These are phyloP conservation scores for Ladona fulva DNA, from an alignment of 1,140 invertebrate species.

Conservation along the genomic window DNA sequence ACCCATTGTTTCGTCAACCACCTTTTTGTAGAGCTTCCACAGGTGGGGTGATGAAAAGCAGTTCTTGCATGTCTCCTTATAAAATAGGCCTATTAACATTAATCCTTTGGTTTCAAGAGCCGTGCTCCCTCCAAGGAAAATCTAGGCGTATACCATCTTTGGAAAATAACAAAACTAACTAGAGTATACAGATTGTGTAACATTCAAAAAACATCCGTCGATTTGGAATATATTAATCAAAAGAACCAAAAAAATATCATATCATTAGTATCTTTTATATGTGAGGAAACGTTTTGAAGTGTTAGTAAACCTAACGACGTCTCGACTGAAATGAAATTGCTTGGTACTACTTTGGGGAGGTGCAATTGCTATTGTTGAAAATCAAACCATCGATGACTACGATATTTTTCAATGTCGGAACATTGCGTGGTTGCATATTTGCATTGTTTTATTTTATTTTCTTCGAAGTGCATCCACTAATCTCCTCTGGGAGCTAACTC, in stretches of 20 bases:
- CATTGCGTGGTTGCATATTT: neutral
- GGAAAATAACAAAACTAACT: conserved; percentile 6
- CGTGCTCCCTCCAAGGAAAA: neutral
- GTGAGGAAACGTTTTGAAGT: neutral
- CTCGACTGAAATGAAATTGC: neutral
- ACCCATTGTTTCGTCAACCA: conserved; percentile 5
- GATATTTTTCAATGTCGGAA: neutral
- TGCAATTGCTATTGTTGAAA: neutral
- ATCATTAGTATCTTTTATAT: conserved; percentile 5
- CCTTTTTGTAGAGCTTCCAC: neutral
- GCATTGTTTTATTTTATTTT: conserved; percentile 8
- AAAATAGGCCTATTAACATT: conserved; percentile 1
- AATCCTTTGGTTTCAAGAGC: neutral
- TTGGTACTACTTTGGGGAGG: neutral
- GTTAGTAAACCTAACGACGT: neutral
- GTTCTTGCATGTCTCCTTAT: conserved; percentile 1
- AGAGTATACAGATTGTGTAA: neutral
- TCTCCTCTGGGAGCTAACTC: neutral
- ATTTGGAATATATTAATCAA: neutral
- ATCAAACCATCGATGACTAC: neutral
- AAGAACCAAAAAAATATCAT: neutral
- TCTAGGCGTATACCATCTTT: conserved; percentile 5
- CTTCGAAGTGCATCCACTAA: neutral
- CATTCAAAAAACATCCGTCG: neutral
- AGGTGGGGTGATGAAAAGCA: neutral